Evolutionary conservation across 1,140 invertebrate genomes (phyloP).

Genomic region (Apocrypta bakeri): DNA sequence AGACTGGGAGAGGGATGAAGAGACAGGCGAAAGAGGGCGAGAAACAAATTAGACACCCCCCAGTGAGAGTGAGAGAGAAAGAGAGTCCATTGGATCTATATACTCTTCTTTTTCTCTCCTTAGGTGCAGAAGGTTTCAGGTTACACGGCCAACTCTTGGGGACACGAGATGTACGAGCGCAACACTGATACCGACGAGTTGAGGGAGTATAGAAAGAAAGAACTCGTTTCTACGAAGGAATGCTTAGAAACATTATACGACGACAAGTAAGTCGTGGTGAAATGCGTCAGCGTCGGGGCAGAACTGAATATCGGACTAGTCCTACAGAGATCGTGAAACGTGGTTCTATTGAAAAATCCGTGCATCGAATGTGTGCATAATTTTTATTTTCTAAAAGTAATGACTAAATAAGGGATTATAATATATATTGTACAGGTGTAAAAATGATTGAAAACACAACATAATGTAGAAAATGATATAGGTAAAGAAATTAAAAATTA

Average conservation of each 20-base stretch:
- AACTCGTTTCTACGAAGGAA: constrained; percentile 61
- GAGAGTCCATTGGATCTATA: constrained; percentile 54
- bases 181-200: constrained; percentile 62
- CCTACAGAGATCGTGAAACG: no score
- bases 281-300: constrained; percentile 28
- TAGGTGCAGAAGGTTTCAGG: constrained; percentile 58
- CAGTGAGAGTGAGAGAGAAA: constrained; percentile 28
- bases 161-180: constrained; percentile 61
- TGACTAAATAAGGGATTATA: no score
- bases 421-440: no score
- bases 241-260: constrained; percentile 61
- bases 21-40: constrained; percentile 50
- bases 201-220: background rate
- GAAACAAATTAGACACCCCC: constrained; percentile 65
- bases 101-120: constrained; percentile 28
- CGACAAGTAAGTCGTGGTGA: constrained; percentile 40
- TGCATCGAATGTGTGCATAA: no score
- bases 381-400: no score
- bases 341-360: no score
- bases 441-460: no score
- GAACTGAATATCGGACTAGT: background rate
- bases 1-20: constrained; percentile 2
- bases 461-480: no score
- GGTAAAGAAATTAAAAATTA: no score
- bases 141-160: constrained; percentile 64